phyloP scores from a whole-genome alignment of 2,797 vertebrate species.

The Sebastolobus altivelis region DNA sequence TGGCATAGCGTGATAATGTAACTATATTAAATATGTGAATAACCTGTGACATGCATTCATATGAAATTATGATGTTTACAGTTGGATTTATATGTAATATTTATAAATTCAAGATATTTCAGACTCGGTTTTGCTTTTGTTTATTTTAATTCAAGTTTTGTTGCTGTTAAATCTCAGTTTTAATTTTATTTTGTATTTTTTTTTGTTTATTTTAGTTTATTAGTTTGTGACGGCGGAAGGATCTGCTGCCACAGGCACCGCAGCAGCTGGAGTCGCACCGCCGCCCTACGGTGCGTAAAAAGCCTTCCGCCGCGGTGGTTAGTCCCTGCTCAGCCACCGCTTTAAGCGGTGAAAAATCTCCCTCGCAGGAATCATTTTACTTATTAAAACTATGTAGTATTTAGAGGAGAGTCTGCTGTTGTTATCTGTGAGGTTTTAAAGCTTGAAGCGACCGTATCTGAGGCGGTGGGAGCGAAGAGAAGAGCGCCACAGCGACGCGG shows the following conservation, averaged over 20 bases:
- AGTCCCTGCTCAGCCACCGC: slow-evolving; percentile 30
- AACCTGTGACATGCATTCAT: rapidly evolving
- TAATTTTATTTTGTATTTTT: rapidly evolving
- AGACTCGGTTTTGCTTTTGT: rapidly evolving
- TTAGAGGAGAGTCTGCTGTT: rapidly evolving
- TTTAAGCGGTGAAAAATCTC: rapidly evolving
- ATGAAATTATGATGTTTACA: background rate
- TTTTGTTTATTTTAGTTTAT: background rate
- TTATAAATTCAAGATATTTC: rapidly evolving
- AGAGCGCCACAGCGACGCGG: slow-evolving; percentile 47
- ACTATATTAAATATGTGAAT: no score
- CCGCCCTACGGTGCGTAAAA: slow-evolving; percentile 35
- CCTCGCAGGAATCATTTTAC: rapidly evolving
- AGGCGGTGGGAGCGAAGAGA: background rate
- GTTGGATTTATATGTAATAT: background rate
- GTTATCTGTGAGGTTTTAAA: rapidly evolving
- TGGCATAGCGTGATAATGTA: rapidly evolving
- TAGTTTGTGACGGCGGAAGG: slow-evolving; percentile 57
- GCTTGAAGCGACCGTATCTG: rapidly evolving
- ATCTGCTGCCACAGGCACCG: slow-evolving; percentile 36
- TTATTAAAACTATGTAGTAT: rapidly evolving
- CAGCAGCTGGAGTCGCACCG: slow-evolving; percentile 26
- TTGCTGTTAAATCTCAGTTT: background rate
- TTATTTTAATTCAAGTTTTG: rapidly evolving
- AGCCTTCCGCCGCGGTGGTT: slow-evolving; percentile 74